Evolutionary conservation across 2,113 vertebrate genomes (phyloP).

Genomic region (Fulica atra): DNA sequence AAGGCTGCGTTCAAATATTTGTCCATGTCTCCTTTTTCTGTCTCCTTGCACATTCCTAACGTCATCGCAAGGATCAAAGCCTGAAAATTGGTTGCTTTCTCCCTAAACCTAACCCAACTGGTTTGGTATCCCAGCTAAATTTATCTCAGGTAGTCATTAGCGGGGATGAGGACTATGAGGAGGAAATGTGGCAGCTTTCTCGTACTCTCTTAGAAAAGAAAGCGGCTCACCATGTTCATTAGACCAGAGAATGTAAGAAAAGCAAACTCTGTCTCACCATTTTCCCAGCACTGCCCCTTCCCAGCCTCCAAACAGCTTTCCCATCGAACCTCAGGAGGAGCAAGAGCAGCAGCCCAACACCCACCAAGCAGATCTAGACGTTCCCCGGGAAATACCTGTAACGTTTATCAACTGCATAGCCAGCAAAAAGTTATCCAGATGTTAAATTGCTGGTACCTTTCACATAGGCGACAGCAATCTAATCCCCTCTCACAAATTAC

Average conservation of each 20-base stretch:
- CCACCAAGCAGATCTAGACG: not conserved
- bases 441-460: not conserved
- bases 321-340: not conserved
- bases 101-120: not conserved
- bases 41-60: not conserved
- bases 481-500: not conserved
- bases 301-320: not conserved
- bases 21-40: not conserved
- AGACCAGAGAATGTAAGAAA: not conserved
- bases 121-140: slow-evolving; percentile 30
- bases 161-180: not conserved
- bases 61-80: not conserved
- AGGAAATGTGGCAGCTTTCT: not conserved
- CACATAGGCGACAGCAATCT: not conserved
- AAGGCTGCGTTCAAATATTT: not conserved
- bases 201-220: not conserved
- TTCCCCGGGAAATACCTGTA: not conserved
- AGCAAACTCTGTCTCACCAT: not conserved
- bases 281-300: not conserved
- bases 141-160: not conserved
- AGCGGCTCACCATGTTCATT: not conserved
- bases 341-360: not conserved
- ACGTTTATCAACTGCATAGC: not conserved
- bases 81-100: not conserved
- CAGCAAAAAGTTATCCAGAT: not conserved